These are phyloP conservation scores for Scaptomyza flava DNA, from an alignment of 2,888 invertebrate genomes.

Conservation along the genomic window DNA sequence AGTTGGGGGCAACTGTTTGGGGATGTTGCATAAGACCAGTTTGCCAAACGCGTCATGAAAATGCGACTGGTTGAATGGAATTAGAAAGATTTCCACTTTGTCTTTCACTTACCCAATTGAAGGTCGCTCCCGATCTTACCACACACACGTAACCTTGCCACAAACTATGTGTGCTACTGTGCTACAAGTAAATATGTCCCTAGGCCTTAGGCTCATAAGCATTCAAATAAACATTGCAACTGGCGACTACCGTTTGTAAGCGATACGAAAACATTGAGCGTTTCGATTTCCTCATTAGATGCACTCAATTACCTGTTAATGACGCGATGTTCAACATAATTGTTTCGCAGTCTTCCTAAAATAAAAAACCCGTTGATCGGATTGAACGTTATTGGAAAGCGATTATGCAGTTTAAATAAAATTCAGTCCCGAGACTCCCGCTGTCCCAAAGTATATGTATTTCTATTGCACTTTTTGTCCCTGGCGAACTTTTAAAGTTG, in stretches of 20 bases:
- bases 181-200: slow-evolving; percentile 17
- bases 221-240: neutral
- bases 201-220: slow-evolving; percentile 7
- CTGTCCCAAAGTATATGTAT: slow-evolving; percentile 1
- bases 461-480: neutral
- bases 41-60: slow-evolving; percentile 17
- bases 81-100: slow-evolving; percentile 44
- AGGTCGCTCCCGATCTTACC: slow-evolving; percentile 35
- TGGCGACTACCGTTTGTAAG: slow-evolving; percentile 1
- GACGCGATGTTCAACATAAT: slow-evolving; percentile 15
- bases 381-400: slow-evolving; percentile 70
- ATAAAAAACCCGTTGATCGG: slow-evolving; percentile 66
- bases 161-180: slow-evolving; percentile 48
- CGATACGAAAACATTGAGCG: slow-evolving; percentile 11
- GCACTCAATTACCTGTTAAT: slow-evolving; percentile 68
- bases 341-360: slow-evolving; percentile 51
- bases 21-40: slow-evolving; percentile 64
- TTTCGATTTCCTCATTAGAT: slow-evolving; percentile 74
- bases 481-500: slow-evolving; percentile 6
- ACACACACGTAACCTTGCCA: neutral
- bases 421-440: slow-evolving; percentile 26
- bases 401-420: slow-evolving; percentile 73
- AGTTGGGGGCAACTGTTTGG: slow-evolving; percentile 20
- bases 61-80: slow-evolving; percentile 27
- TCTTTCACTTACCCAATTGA: slow-evolving; percentile 53